Evolutionary conservation across 2,113 vertebrate genomes (phyloP).

Genomic region (Nannospalax galili): DNA sequence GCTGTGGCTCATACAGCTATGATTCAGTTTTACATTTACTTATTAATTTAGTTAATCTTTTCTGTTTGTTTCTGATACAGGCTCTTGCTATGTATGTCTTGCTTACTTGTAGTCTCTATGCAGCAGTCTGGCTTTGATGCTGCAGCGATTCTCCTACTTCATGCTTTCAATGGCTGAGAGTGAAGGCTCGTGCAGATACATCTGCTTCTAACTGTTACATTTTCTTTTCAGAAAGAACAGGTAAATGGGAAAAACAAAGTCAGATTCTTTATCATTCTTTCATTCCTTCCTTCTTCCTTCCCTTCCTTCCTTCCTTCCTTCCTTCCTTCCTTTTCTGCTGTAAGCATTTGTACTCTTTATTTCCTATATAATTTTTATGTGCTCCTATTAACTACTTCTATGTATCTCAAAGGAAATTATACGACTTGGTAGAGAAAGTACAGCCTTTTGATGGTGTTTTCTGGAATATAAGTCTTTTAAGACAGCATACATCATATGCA

Average conservation of each 20-base stretch:
- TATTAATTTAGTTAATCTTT: too few species aligned
- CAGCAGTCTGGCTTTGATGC: background rate
- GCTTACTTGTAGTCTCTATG: background rate
- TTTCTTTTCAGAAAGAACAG: background rate
- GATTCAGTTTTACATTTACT: background rate
- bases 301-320: too few species aligned
- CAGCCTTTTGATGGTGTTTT: background rate
- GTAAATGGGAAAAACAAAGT: background rate
- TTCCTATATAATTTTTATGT: background rate
- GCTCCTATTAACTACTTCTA: background rate
- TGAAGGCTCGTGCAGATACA: background rate
- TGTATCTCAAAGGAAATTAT: background rate
- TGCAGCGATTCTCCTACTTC: background rate
- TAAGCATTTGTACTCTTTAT: background rate
- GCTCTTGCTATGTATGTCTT: background rate
- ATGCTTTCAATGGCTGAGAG: background rate
- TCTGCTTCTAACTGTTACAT: background rate
- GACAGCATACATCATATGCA: background rate
- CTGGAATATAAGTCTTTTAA: background rate
- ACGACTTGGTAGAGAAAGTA: background rate
- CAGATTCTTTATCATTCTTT: too few species aligned
- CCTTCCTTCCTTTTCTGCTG: too few species aligned
- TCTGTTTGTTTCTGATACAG: too few species aligned
- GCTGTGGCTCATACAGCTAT: background rate
- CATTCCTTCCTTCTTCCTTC: background rate